These are phyloP conservation scores for Agrilus mali DNA, from an alignment of 2,888 invertebrate species.

Conservation along the genomic window DNA sequence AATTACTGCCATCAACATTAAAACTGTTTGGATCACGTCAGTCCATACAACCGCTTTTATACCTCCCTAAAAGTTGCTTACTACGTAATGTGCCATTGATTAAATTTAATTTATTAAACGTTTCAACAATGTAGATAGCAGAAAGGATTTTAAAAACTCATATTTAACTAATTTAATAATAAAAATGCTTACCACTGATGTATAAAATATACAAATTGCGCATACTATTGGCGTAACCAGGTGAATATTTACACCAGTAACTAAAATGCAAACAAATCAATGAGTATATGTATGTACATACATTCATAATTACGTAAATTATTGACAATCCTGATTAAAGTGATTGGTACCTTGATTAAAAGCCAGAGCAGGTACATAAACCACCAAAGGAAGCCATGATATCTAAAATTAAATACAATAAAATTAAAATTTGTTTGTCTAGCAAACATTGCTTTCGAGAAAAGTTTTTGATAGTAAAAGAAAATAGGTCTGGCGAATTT, in stretches of 20 bases:
- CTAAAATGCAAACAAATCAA: slow-evolving; percentile 41
- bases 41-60: slow-evolving; percentile 75
- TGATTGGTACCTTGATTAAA: slow-evolving; percentile 59
- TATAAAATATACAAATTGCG: slow-evolving; percentile 51
- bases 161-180: background rate
- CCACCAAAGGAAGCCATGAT: slow-evolving; percentile 65
- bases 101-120: background rate
- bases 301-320: background rate
- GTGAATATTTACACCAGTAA: slow-evolving; percentile 73
- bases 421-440: too few species aligned
- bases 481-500: too few species aligned
- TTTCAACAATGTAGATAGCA: background rate
- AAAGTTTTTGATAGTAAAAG: too few species aligned
- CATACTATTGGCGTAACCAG: slow-evolving; percentile 72
- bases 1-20: slow-evolving; percentile 64
- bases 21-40: slow-evolving; percentile 64
- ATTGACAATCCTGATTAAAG: background rate
- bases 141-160: background rate
- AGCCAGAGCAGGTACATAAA: slow-evolving; percentile 65
- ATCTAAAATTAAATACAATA: slow-evolving; percentile 38
- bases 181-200: slow-evolving; percentile 1
- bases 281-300: too few species aligned
- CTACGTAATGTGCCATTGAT: background rate
- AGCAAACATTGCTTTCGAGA: too few species aligned
- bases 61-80: slow-evolving; percentile 47